Percentiles rank a stretch among this genome's conserved stretches.
These are phyloP conservation scores for Cyanoderma ruficeps DNA, from an alignment of 2,113 vertebrate genomes.

Conservation along the genomic window DNA sequence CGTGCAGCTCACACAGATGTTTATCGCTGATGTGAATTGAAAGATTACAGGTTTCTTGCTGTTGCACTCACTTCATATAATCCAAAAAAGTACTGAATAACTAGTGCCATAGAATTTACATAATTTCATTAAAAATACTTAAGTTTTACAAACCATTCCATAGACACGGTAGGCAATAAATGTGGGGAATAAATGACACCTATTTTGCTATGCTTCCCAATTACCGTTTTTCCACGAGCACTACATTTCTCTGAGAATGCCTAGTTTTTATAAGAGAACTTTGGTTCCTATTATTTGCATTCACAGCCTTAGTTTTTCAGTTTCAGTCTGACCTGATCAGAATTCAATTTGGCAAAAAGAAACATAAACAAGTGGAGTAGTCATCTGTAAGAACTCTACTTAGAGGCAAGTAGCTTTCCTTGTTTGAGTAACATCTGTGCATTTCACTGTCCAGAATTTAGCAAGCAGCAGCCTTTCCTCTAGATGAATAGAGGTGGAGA, in stretches of 20 bases:
- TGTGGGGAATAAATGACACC: neutral
- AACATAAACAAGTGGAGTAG: neutral
- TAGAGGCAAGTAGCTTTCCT: neutral
- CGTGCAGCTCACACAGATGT: neutral
- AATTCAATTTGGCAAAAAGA: neutral
- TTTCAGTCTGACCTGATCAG: neutral
- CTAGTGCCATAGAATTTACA: fast-evolving
- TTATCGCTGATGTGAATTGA: neutral
- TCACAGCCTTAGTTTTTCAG: neutral
- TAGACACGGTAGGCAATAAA: neutral
- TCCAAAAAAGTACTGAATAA: neutral
- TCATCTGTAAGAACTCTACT: neutral
- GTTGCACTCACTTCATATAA: neutral
- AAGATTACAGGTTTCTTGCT: neutral
- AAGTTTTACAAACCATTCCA: fast-evolving
- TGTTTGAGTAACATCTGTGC: neutral
- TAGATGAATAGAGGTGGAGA: neutral
- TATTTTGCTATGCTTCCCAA: neutral
- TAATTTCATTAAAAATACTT: neutral
- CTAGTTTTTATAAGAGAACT: neutral
- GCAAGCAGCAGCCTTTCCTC: neutral
- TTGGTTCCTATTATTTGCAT: neutral
- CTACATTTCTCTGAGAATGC: neutral
- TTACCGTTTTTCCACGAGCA: neutral
- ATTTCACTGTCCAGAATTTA: neutral